Percentiles rank a stretch among this genome's conserved stretches.
These are phyloP conservation scores for Artemia sinica DNA, from an alignment of 2,888 invertebrate genomes.

Conservation along the genomic window DNA sequence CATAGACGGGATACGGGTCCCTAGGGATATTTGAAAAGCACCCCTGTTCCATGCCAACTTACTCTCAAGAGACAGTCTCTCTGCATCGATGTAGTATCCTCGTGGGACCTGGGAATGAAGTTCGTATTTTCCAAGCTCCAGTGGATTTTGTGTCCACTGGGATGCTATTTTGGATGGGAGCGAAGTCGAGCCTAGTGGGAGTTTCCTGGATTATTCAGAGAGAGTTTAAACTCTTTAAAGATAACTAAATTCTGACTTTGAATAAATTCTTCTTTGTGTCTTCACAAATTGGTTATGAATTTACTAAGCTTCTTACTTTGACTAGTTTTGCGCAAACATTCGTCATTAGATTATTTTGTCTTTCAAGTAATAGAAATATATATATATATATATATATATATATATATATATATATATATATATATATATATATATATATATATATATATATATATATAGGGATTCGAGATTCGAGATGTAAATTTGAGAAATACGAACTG, in stretches of 20 bases:
- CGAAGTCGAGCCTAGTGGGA: conserved; percentile 5
- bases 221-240: not conserved
- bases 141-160: not conserved
- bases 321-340: too few relatives aligned
- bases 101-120: conserved; percentile 1
- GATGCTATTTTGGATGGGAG: conserved; percentile 7
- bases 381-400: too few relatives aligned
- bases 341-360: too few relatives aligned
- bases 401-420: too few relatives aligned
- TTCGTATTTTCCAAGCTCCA: conserved; percentile 14
- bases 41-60: conserved; percentile 14
- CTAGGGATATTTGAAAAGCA: conserved; percentile 10
- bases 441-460: too few relatives aligned
- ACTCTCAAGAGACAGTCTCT: not conserved
- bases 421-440: too few relatives aligned
- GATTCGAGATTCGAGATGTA: too few relatives aligned
- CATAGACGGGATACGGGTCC: conserved; percentile 7
- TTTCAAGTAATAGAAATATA: too few relatives aligned
- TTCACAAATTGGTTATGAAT: too few relatives aligned
- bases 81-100: not conserved
- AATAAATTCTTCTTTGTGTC: too few relatives aligned
- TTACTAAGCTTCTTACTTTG: too few relatives aligned
- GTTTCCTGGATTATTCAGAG: not conserved
- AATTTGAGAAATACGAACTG: too few relatives aligned
- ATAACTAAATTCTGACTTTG: not conserved